Base-by-base conservation (phyloP, 2,888 invertebrate species). In the Rhogogaster chlorosoma region DNA sequence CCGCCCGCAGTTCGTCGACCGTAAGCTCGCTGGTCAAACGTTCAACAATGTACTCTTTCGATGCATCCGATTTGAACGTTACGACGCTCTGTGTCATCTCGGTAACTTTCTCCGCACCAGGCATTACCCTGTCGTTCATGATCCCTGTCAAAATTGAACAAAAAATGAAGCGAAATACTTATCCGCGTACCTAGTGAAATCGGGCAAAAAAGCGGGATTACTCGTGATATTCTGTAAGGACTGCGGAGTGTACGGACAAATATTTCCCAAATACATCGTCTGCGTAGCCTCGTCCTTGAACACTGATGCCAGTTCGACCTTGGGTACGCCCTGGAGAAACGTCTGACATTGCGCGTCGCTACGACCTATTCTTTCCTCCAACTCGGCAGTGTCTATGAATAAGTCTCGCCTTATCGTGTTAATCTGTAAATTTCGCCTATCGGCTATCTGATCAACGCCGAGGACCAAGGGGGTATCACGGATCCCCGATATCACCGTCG, bases 221-320 rank as follows among this genome's bases (percentile, higher is more conserved):
- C 91, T 87, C 85, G 91, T 88, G 18, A 90, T 88, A 32, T 89
- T 87, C 49, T 87, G 83, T 29, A 86, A 87, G 49, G 87, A 85
- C 45, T 86, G 77, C 10, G 86, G 26, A 6, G 87, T 84, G 29
- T 49, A 38, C 0, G 87, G 87, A 45, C 84, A 87, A 9, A 86
- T 87, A 9, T 84, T 67, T n/a, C 88, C 88, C 87, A 89, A 89
- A n/a, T 89, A 91, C 71, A 90, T 86, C 0, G 91, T 91, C 82
- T 91, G 91, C 10, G 87, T 88, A 1, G 88, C 89, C 85, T 89
- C 89, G 32, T 91, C 89, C 12, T 67, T 84, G 36, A 87, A 87
- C 67, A 86, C 83, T 0, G 86, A 32, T 3, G 89, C 88, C 75
- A 90, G 88, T 1, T 86, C 80, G n/a, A 91, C 89, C 12, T 78